Conservation (phyloP, 2,797 vertebrate species). For the Dendrocincla fuliginosa region DNA sequence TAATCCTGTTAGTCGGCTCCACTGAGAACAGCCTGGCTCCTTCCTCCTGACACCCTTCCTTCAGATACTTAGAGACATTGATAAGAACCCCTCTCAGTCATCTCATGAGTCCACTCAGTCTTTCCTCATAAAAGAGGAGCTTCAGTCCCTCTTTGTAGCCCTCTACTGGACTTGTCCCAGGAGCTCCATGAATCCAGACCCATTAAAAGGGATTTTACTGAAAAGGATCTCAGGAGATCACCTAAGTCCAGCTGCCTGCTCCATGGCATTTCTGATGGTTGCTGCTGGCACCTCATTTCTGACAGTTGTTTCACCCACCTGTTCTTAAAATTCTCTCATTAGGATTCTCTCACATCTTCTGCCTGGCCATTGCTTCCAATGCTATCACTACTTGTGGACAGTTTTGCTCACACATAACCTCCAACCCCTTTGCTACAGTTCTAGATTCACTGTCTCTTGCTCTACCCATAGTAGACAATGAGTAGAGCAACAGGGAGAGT, state of each 20-base stretch:
- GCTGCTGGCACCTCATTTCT: background rate
- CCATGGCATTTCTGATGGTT: background rate
- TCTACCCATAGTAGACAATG: background rate
- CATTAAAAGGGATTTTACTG: background rate
- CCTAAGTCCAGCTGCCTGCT: background rate
- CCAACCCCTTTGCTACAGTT: background rate
- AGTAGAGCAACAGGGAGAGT: background rate
- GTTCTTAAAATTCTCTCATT: background rate
- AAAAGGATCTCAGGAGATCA: background rate
- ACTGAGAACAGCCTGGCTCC: background rate
- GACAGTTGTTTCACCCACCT: background rate
- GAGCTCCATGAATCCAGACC: background rate
- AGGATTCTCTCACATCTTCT: background rate
- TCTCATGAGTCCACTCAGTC: background rate
- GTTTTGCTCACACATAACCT: background rate
- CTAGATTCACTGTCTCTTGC: background rate
- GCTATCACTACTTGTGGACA: background rate
- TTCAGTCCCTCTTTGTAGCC: fast-evolving
- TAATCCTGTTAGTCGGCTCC: no score
- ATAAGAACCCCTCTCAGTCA: background rate
- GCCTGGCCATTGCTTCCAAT: background rate
- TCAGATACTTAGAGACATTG: no score
- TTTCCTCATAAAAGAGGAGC: background rate
- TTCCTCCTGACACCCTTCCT: background rate
- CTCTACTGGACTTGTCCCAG: background rate